A percentile compares a stretch with the other conserved stretches of the same genome.
Conservation (phyloP, 1,140 invertebrate genomes). For the Euglossa dilemma region DNA sequence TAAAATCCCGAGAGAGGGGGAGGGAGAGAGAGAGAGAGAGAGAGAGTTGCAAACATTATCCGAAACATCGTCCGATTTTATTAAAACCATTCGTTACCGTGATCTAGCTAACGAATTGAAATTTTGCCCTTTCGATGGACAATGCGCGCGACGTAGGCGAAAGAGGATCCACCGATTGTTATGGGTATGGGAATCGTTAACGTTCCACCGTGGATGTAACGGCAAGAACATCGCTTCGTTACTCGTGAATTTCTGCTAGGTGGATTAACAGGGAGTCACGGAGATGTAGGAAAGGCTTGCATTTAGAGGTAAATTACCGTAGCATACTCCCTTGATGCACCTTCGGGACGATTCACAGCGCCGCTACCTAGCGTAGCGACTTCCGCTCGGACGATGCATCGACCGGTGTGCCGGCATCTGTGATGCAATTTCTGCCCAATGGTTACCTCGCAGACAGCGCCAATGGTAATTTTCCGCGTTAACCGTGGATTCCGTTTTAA, state of each 20-base stretch:
- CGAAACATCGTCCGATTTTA: neutral
- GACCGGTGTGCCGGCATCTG: neutral
- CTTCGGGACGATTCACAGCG: conserved; percentile 20
- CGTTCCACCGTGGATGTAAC: too few relatives aligned
- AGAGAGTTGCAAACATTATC: neutral
- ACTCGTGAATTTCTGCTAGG: conserved; percentile 32
- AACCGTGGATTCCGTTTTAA: neutral
- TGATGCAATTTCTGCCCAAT: neutral
- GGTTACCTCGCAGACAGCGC: neutral
- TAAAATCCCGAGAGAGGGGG: neutral
- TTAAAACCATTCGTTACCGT: neutral
- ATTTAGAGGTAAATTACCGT: conserved; percentile 47
- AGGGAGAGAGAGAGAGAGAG: too few relatives aligned
- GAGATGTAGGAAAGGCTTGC: neutral
- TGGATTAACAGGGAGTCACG: conserved; percentile 11
- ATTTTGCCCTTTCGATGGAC: neutral
- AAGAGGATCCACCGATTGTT: neutral
- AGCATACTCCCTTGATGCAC: conserved; percentile 10
- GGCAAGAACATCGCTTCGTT: conserved; percentile 6
- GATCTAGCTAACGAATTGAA: neutral
- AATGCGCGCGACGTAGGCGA: neutral
- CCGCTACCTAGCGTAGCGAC: neutral
- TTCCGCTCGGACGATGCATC: neutral
- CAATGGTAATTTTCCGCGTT: conserved; percentile 2
- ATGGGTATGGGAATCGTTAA: neutral